Evolutionary conservation across 1,140 invertebrate genomes (phyloP).

Genomic region (Venustaconcha ellipsiformis): DNA sequence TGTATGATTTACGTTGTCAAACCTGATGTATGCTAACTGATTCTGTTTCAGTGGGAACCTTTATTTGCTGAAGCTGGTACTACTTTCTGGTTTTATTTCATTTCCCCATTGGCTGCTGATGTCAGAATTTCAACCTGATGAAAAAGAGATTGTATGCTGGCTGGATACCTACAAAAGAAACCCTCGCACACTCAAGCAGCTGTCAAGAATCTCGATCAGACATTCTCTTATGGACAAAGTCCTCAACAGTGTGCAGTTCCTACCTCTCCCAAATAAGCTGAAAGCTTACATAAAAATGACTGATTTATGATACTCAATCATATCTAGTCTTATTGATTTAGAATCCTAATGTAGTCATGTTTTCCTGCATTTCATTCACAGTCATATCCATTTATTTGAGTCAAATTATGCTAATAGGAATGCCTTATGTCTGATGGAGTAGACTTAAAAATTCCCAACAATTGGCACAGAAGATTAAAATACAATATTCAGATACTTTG

Average conservation of each 20-base stretch:
- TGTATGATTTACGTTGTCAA: too few species aligned
- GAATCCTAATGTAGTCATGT: too few species aligned
- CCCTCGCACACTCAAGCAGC: conserved; percentile 31
- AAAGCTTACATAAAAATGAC: conserved; percentile 33
- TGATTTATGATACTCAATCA: not conserved
- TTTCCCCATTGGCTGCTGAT: conserved; percentile 37
- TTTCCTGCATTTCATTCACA: too few species aligned
- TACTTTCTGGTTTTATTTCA: conserved; percentile 43
- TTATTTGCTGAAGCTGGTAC: conserved; percentile 36
- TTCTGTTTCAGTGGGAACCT: conserved; percentile 31
- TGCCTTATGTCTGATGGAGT: too few species aligned
- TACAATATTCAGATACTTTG: too few species aligned
- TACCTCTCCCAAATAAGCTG: conserved; percentile 33
- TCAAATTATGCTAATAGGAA: too few species aligned
- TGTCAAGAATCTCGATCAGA: conserved; percentile 38
- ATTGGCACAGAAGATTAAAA: too few species aligned
- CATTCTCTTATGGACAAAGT: conserved; percentile 39
- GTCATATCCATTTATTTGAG: too few species aligned
- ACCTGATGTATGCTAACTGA: too few species aligned
- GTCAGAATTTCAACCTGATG: conserved; percentile 29
- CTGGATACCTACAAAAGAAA: conserved; percentile 36
- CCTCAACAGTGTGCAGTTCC: conserved; percentile 23
- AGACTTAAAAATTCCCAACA: too few species aligned
- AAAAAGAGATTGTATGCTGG: conserved; percentile 40
- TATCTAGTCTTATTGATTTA: too few species aligned